Base-by-base conservation (phyloP, 2,113 vertebrate species). In the Mixornis gularis region DNA sequence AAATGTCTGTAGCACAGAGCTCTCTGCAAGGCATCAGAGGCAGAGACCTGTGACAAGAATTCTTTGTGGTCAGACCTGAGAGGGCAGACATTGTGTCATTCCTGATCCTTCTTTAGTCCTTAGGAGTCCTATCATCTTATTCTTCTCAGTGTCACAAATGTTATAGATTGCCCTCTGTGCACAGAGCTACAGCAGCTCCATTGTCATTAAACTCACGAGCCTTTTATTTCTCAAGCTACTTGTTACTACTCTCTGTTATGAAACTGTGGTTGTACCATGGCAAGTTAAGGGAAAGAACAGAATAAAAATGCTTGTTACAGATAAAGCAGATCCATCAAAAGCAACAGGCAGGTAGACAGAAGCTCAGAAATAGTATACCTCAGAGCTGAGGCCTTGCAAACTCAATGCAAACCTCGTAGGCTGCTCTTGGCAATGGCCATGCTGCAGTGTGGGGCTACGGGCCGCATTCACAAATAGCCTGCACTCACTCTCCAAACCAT, bases 401-500 rank as follows among this genome's bases (percentile, higher is more conserved):
- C 26, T 68, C 76, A 38, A 3, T 21, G 12, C 8, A 56, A 83
- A 79, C 3, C 29, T 41, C 55, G 3, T 30, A 27, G 58, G 12
- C 38, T 79, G 53, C 24, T 60, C 17, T 55, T 26, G 29, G 32
- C 43, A 40, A 19, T 17, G 29, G 14, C 5, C 55, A 2, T 17
- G 8, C 13, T 8, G 17, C 2, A 0, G 4, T 4, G 9, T 14
- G 34, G 12, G 26, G 29, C 17, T 58, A 6, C 14, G 52, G 18
- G 36, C 27, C 65, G 1, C 34, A 11, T 15, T 13, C 66, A 22
- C 0, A 0, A 74, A 22, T 8, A 20, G 5, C 8, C 7, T 30
- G n/a, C 65, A 11, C 26, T 59, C 16, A 13, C 16, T 41, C 9
- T 55, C 16, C 27, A 64, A 21, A 8, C 51, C 16, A 24, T 13